These are phyloP conservation scores for Craseonycteris thonglongyai DNA, from an alignment of 2,113 vertebrate genomes.

Conservation along the genomic window DNA sequence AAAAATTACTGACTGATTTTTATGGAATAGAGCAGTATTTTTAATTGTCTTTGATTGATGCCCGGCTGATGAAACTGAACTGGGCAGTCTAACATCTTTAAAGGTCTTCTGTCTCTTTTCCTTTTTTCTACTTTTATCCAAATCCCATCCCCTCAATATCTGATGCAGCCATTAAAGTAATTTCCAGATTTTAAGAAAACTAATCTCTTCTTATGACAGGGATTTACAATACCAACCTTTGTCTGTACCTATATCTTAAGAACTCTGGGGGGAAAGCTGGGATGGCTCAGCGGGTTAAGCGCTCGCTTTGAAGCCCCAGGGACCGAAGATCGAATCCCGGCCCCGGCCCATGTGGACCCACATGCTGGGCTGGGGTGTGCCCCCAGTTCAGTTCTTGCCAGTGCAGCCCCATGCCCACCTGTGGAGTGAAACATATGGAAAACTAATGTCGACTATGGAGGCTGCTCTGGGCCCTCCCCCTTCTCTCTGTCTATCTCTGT, in stretches of 20 bases:
- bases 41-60: neutral
- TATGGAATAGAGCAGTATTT: neutral
- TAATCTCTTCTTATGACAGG: neutral
- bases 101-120: neutral
- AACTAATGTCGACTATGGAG: too few relatives aligned
- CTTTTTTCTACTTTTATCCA: neutral
- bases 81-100: neutral
- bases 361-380: too few relatives aligned
- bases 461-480: too few relatives aligned
- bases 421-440: too few relatives aligned
- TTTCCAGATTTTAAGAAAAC: neutral
- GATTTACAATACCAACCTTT: neutral
- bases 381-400: too few relatives aligned
- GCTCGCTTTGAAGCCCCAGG: too few relatives aligned
- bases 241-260: neutral
- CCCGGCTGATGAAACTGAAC: neutral
- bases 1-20: neutral
- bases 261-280: too few relatives aligned
- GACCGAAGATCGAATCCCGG: too few relatives aligned
- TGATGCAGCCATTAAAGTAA: neutral
- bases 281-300: too few relatives aligned
- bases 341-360: too few relatives aligned
- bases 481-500: too few relatives aligned
- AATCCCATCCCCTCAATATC: neutral
- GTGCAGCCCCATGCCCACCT: too few relatives aligned